Conservation (phyloP, 2,113 vertebrate genomes). For the Centropus unirufus region DNA sequence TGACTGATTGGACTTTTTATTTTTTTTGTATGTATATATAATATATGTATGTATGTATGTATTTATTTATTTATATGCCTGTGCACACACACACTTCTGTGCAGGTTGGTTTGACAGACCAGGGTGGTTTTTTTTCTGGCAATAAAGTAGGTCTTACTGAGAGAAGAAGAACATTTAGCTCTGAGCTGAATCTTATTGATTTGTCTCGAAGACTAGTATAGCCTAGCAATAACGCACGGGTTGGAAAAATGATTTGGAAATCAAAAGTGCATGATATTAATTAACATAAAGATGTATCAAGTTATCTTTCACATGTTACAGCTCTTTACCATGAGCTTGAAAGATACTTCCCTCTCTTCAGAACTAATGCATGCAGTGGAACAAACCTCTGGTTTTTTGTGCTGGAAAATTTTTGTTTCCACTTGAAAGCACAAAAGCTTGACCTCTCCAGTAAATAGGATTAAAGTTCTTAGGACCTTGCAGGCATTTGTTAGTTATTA, state of each 20-base stretch:
- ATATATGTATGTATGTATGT: too few species aligned
- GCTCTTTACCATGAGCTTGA: neutral
- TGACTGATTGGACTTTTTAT: neutral
- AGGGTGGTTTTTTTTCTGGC: neutral
- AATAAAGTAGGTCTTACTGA: neutral
- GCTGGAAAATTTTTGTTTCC: conserved; percentile 18
- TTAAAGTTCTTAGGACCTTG: conserved; percentile 46
- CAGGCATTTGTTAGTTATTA: conserved; percentile 42
- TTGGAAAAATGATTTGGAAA: neutral
- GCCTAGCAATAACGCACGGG: neutral
- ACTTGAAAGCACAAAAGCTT: conserved; percentile 4
- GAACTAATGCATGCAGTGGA: neutral
- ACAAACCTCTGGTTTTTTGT: neutral
- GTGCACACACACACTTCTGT: neutral
- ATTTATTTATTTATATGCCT: too few species aligned
- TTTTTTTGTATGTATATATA: too few species aligned
- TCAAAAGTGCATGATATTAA: neutral
- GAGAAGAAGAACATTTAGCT: neutral
- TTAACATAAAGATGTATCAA: neutral
- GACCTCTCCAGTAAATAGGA: conserved; percentile 37
- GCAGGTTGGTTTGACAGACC: neutral
- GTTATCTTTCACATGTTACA: neutral
- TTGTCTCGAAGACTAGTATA: neutral
- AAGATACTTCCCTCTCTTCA: neutral
- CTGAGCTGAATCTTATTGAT: neutral